Conservation (phyloP, 2,888 invertebrate genomes). For the Brenthis daphne region DNA sequence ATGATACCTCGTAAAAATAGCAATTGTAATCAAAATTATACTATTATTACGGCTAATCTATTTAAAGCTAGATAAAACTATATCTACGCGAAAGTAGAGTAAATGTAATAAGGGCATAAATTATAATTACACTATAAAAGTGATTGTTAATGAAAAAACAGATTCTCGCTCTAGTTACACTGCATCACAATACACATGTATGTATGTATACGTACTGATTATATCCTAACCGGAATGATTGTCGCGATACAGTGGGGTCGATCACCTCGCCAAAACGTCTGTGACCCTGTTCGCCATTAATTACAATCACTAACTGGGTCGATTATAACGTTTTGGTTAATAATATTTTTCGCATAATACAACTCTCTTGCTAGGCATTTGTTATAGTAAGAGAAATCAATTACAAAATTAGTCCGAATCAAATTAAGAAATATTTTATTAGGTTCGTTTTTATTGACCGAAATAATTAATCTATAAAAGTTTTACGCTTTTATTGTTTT, state of each 20-base stretch:
- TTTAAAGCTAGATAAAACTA: not conserved
- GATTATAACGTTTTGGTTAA: conserved; percentile 29
- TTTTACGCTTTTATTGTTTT: too few species aligned
- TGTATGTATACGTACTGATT: conserved; percentile 53
- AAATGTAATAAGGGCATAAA: not conserved
- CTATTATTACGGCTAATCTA: not conserved
- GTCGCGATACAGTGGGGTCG: conserved; percentile 64
- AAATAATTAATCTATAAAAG: too few species aligned
- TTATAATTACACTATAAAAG: not conserved
- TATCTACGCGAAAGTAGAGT: not conserved
- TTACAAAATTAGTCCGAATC: too few species aligned
- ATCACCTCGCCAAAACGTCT: conserved; percentile 71
- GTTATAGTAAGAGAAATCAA: too few species aligned
- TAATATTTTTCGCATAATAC: not conserved
- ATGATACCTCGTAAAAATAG: too few species aligned
- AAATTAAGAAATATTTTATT: too few species aligned
- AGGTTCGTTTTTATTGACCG: too few species aligned
- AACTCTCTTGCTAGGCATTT: too few species aligned
- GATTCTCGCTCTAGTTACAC: conserved; percentile 60
- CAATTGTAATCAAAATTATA: too few species aligned
- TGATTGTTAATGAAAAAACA: conserved; percentile 50
- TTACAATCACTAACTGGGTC: conserved; percentile 56
- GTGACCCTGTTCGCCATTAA: conserved; percentile 69
- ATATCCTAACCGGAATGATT: conserved; percentile 66
- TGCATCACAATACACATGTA: conserved; percentile 41